Evolutionary conservation across 2,113 vertebrate genomes (phyloP), one percentile per base, ranked within the genome.

Genomic region (Cyanistes caeruleus): DNA sequence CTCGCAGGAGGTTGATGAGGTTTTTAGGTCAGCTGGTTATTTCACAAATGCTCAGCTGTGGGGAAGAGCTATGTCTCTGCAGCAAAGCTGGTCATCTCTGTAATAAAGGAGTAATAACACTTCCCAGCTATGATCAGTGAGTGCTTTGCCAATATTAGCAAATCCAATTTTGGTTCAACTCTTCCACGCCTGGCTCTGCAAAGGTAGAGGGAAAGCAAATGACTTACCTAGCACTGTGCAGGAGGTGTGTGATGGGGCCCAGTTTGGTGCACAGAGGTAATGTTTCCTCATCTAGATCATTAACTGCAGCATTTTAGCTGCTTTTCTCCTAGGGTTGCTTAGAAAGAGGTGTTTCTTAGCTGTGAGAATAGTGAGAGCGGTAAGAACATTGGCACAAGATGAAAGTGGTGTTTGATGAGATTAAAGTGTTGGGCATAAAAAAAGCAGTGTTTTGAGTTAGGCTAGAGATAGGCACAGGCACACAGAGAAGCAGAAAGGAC

Each of bases 371-470:
- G 25, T 68, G 51, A 76, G 80, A 92, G 41, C 48, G n/a, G 28
- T 53, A 78, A 70, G 74, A 87, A 53, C n/a, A 46, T 19, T 94
- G 87, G 88, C 82, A 85, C 24, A 64, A 33, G 74, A 93, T 95
- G 44, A 94, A 95, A 93, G 90, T 11, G 5, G 11, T 65, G 20
- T 87, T 88, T 96, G 70, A 80, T 46, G 73, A 89, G 68, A 94
- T 91, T 73, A 53, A 90, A 89, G 31, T 62, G 39, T 77, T 69
- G 58, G 53, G 30, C 46, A 76, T 80, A 35, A 83, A 83, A 88
- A 49, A 51, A 70, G 12, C 48, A 68, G 2, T 31, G 27, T 78
- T 89, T 79, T 76, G 74, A 82, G 21, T 49, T 85, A 53, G 23
- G 24, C 63, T 87, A 27, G 53, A 58, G 49, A 31, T 87, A 72